Conservation (phyloP, 1,140 invertebrate genomes). For the Drosophila auraria region DNA sequence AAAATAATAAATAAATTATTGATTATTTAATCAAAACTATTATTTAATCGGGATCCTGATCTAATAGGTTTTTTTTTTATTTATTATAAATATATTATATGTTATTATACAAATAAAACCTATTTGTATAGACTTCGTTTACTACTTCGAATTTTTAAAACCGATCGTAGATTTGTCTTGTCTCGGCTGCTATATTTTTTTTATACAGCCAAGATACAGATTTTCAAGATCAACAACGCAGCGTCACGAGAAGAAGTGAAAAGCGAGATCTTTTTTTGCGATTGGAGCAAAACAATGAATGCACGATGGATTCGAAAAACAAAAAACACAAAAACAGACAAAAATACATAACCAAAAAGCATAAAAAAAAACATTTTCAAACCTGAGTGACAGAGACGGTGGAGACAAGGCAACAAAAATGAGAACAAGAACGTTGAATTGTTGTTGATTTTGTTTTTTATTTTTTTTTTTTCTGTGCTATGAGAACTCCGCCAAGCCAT, state of each 20-base stretch:
- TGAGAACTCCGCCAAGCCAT: constrained; percentile 79
- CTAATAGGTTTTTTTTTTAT: background rate
- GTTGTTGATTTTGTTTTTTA: constrained; percentile 49
- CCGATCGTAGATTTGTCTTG: constrained; percentile 34
- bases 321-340: constrained; percentile 43
- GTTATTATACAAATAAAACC: background rate
- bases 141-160: constrained; percentile 56
- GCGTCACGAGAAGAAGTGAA: constrained; percentile 79
- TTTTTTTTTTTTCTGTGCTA: constrained; percentile 39
- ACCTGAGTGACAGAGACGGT: constrained; percentile 60
- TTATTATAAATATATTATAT: background rate
- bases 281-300: constrained; percentile 79
- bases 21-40: no score
- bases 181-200: constrained; percentile 23
- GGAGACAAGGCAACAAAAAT: constrained; percentile 64
- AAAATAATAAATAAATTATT: no score
- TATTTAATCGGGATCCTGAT: no score
- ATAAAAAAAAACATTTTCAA: constrained; percentile 61
- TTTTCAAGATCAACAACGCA: constrained; percentile 83
- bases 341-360: constrained; percentile 44
- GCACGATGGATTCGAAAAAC: constrained; percentile 71
- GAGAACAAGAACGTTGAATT: constrained; percentile 77
- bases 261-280: constrained; percentile 78
- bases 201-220: constrained; percentile 40
- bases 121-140: constrained; percentile 22